A percentile compares a stretch with the other conserved stretches of the same genome.
Evolutionary conservation across 2,113 vertebrate genomes (phyloP).

Genomic region (Melanocharis versteri): DNA sequence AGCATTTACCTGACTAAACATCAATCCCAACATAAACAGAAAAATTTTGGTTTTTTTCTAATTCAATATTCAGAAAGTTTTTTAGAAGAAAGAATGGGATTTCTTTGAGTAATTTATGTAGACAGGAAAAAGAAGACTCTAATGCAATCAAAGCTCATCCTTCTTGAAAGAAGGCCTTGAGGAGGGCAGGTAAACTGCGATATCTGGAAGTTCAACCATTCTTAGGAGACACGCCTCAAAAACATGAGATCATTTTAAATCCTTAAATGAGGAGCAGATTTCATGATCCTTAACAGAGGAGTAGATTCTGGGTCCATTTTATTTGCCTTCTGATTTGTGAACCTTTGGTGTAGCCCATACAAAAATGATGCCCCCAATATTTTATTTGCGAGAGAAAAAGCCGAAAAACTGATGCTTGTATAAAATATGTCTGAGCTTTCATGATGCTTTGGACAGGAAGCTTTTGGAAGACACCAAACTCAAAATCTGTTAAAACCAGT

Average conservation of each 20-base stretch:
- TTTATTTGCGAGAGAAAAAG: neutral
- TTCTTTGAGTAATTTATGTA: neutral
- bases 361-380: neutral
- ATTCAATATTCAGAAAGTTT: neutral
- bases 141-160: neutral
- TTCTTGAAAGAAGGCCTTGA: neutral
- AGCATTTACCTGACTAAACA: neutral
- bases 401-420: neutral
- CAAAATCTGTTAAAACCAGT: neutral
- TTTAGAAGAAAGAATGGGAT: neutral
- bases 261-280: neutral
- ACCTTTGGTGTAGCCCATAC: neutral
- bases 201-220: neutral
- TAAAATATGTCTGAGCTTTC: neutral
- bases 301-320: neutral
- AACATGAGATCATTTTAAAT: neutral
- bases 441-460: neutral
- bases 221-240: neutral
- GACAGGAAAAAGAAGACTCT: rapidly evolving
- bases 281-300: neutral
- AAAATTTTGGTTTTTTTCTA: neutral
- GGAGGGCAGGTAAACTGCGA: neutral
- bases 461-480: neutral
- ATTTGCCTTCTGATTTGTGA: neutral
- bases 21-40: neutral